These are phyloP conservation scores for Dolichallabes microphthalmus DNA, from an alignment of 2,113 vertebrate species.

Conservation along the genomic window DNA sequence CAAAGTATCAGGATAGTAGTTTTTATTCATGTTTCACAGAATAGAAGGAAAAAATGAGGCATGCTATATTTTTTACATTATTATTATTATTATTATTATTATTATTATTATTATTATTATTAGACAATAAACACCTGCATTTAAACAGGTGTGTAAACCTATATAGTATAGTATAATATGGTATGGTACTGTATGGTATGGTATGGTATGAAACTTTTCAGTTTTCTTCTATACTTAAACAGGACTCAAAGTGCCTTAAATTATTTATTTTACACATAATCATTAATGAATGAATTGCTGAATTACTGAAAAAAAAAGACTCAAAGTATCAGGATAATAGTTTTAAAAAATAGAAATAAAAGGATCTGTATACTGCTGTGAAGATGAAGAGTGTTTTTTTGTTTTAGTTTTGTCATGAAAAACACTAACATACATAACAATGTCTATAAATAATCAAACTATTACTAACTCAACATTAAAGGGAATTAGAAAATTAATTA, in stretches of 20 bases:
- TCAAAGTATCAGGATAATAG: not conserved
- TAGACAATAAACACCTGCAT: not conserved
- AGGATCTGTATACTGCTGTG: not conserved
- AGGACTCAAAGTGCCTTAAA: not conserved
- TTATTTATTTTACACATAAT: not conserved
- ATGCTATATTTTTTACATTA: not conserved
- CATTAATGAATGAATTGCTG: not conserved
- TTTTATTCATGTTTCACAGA: not conserved
- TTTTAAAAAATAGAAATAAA: not conserved
- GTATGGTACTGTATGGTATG: not conserved
- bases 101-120: not conserved
- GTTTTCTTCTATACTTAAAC: not conserved
- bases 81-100: not conserved
- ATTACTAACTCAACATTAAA: not conserved
- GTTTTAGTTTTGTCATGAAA: not conserved
- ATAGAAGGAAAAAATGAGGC: not conserved
- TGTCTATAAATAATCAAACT: not conserved
- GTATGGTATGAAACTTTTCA: not conserved
- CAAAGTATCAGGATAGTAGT: not conserved
- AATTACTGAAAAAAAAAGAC: not conserved
- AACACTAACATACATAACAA: not conserved
- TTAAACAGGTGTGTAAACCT: not conserved
- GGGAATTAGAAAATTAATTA: conserved; percentile 23
- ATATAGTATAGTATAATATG: not conserved
- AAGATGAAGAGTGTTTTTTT: not conserved